Base-by-base conservation (phyloP, 2,888 invertebrate species). In the Drosophila rubida region DNA sequence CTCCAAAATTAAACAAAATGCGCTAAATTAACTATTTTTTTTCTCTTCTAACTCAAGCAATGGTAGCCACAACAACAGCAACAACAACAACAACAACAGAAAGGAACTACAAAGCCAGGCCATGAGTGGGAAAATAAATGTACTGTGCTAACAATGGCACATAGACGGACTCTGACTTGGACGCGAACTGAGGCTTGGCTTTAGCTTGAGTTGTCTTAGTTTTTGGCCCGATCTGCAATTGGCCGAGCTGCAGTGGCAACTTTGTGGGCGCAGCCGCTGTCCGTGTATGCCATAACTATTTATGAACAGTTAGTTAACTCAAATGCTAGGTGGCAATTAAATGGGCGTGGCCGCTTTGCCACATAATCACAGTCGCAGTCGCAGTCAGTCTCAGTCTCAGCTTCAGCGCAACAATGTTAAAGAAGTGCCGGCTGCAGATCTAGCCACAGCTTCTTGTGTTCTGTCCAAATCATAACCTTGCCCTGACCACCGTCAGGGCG, bases 201-300 rank as follows among this genome's bases (percentile, higher is more conserved):
- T 27, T 27, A 19, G 27, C 27, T 9, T 61, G 37, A 65, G 16
- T 51, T 44, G 44, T 19, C 16, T 37, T 39, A 39, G 57, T 51
- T 32, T 35, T 53, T 60, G 60, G 75, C 54, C 32, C 27, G 46
- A 42, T 44, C 39, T 63, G 42, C 46, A 37, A 48, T 69, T 30
- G 59, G 6, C 11, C 46, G 22, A 58, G 46, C 54, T 65, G 75
- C 75, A 80, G 73, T 69, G 63, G 81, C 74, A 78, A 67, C 58
- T 88, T 88, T 85, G 80, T 89, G 83, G 89, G 82, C 89, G 89
- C 89, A 83, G 88, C 72, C 70, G 64, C 69, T 86, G 83, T 73
- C 81, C 77, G 86, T 72, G 77, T 89, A 89, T 85, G 88, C 88
- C 89, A 89, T 85, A 89, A 85, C 89, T 85, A 85, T 85, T 85